Evolutionary conservation across 2,113 vertebrate genomes (phyloP), one percentile per base, ranked within the genome.

Genomic region (Proterorhinus semilunaris): DNA sequence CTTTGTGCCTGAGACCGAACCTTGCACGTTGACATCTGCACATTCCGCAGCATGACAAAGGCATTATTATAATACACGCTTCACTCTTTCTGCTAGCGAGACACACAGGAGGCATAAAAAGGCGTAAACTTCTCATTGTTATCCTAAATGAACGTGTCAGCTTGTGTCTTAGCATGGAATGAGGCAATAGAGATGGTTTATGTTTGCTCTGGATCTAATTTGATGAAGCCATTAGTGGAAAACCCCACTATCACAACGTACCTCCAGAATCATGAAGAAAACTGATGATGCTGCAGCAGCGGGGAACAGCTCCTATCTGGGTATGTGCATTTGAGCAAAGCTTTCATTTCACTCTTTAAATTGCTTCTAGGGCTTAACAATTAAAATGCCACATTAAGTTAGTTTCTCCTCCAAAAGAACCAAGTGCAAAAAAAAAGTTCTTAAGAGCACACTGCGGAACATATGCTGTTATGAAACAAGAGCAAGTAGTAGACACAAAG

Each of bases 141-240:
- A 76, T 70, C 61, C 50, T 45, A 70, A 81, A 81, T 83, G 73
- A 75, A 68, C 53, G 70, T 58, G 73, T 74, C 48, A 77, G 63
- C 65, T 72, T 68, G 21, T 49, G 61, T 65, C 50, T 78, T 72
- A 42, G 46, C 44, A 62, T 69, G 69, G 74, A 86, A 83, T 83
- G 77, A 75, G 77, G 55, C 74, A 61, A 44, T 21, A 58, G 74
- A 62, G 79, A 76, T n/a, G 66, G 70, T 79, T 79, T 75, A 72
- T 69, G 63, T 62, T 70, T 73, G 76, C 48, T 63, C 51, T 10
- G 47, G 51, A 62, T 64, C 66, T 68, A 49, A 72, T 83, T 72
- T 82, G 78, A 80, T 68, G 45, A 55, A 65, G 69, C 52, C 71
- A 78, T 65, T 61, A 67, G 73, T 16, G 71, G 50, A 61, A 36